Evolutionary conservation across 2,113 vertebrate species (phyloP).

Genomic region (Oreochromis tanganicae): DNA sequence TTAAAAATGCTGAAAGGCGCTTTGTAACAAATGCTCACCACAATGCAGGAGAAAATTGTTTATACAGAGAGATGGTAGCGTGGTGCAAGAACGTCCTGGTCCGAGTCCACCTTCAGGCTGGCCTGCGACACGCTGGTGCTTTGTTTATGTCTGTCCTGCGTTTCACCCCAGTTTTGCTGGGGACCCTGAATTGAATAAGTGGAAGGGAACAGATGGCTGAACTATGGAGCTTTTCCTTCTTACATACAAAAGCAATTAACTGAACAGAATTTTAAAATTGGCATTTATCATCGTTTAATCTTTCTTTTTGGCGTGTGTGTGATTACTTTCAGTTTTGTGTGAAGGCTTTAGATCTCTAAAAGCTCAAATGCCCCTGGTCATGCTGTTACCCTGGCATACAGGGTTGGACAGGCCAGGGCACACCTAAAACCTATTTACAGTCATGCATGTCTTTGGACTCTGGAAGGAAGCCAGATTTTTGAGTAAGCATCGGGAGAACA

Average conservation of each 20-base stretch:
- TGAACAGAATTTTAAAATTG: not conserved
- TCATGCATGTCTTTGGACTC: not conserved
- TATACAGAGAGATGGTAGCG: accelerated
- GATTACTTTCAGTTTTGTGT: not conserved
- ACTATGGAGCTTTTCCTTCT: not conserved
- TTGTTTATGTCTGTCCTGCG: not conserved
- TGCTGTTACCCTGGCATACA: not conserved
- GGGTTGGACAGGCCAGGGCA: not conserved
- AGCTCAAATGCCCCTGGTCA: not conserved
- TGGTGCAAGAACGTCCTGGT: not conserved
- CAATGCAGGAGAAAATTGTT: not conserved
- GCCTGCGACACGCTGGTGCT: not conserved
- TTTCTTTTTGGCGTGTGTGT: not conserved
- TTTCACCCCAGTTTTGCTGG: not conserved
- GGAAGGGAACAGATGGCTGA: not conserved
- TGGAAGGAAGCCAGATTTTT: not conserved
- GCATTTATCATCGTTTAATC: not conserved
- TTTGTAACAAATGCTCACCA: not conserved
- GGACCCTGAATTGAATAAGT: not conserved
- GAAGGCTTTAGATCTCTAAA: not conserved
- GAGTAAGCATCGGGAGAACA: not conserved
- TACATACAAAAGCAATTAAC: not conserved
- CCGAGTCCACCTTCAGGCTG: not conserved
- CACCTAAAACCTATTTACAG: not conserved
- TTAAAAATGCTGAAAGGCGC: not conserved